phyloP scores from a whole-genome alignment of 2,888 invertebrate species.

The Tetanocera ferruginea region DNA sequence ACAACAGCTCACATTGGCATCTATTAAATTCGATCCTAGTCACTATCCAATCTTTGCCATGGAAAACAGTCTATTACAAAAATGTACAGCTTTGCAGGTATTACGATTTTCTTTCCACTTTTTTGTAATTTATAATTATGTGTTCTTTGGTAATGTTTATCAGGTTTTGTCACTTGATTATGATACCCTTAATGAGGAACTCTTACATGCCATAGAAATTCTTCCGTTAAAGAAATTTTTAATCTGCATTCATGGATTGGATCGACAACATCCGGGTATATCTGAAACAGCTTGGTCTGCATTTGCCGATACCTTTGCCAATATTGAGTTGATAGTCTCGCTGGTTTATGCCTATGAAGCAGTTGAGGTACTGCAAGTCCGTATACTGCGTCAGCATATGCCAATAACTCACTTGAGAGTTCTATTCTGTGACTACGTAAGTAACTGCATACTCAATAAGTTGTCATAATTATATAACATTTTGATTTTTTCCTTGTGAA shows the following conservation, averaged over 20 bases:
- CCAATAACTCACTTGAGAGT: slow-evolving; percentile 81
- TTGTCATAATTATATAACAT: background rate
- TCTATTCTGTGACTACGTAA: slow-evolving; percentile 79
- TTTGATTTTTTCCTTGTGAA: no score
- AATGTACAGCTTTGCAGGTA: slow-evolving; percentile 74
- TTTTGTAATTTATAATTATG: background rate
- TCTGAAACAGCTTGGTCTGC: slow-evolving; percentile 76
- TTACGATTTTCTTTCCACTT: background rate
- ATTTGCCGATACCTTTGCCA: slow-evolving; percentile 69
- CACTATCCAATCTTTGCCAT: slow-evolving; percentile 74
- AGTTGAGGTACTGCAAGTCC: slow-evolving; percentile 74
- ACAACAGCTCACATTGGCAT: slow-evolving; percentile 77
- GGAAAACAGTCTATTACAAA: slow-evolving; percentile 73
- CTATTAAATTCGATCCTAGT: slow-evolving; percentile 81
- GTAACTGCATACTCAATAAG: slow-evolving; percentile 40
- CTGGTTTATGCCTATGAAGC: slow-evolving; percentile 79
- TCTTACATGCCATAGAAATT: slow-evolving; percentile 64
- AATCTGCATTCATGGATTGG: slow-evolving; percentile 79
- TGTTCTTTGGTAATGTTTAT: background rate
- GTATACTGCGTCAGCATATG: slow-evolving; percentile 78
- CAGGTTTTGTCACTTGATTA: slow-evolving; percentile 67
- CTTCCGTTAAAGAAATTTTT: slow-evolving; percentile 74
- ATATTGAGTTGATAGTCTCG: slow-evolving; percentile 65
- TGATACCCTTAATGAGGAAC: slow-evolving; percentile 66
- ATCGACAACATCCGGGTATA: slow-evolving; percentile 75